Conservation (phyloP, 2,888 invertebrate genomes). For the Drosophila mulleri region DNA sequence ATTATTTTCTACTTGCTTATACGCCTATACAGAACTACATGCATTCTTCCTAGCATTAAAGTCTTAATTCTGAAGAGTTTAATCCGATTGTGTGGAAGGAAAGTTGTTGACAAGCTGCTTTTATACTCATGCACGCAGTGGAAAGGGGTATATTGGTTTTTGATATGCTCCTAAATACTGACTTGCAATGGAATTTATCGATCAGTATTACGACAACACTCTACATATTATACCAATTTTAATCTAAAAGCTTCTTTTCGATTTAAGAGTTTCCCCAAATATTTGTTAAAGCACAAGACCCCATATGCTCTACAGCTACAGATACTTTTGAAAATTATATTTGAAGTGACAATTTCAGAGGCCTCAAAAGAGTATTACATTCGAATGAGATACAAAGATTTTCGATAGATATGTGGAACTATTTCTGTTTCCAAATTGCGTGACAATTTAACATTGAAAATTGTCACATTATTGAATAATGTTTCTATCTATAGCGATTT, state of each 20-base stretch:
- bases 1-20: not conserved
- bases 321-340: no score
- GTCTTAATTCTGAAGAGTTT: not conserved
- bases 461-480: not conserved
- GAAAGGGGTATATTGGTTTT: not conserved
- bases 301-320: no score
- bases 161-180: no score
- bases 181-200: no score
- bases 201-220: no score
- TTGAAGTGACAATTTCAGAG: not conserved
- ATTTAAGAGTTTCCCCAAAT: no score
- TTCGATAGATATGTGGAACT: not conserved
- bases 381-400: not conserved
- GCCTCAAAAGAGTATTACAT: not conserved
- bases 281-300: no score
- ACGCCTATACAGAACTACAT: not conserved
- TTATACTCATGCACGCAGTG: not conserved
- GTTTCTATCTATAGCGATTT: not conserved
- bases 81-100: not conserved
- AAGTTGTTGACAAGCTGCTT: not conserved
- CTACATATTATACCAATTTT: no score
- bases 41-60: not conserved
- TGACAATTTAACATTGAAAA: not conserved
- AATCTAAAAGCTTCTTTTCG: no score
- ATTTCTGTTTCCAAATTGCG: not conserved